phyloP scores from a whole-genome alignment of 1,140 invertebrate genomes.

The Penaeus vannamei region DNA sequence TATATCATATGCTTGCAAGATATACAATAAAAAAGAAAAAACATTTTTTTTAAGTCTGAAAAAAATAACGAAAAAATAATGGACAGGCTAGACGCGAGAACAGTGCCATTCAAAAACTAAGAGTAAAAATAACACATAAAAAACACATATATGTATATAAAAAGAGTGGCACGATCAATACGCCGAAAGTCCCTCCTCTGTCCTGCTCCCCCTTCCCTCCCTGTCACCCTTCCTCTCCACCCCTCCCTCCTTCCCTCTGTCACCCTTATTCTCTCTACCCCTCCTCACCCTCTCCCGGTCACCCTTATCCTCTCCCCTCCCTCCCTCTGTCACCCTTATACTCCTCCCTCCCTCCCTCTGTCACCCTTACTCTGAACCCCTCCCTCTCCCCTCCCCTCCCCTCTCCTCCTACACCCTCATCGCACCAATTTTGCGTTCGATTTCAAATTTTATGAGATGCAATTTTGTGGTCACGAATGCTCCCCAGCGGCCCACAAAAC shows the following conservation, averaged over 20 bases:
- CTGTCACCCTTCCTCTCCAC: not conserved
- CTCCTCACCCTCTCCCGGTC: no score
- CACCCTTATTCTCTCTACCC: not conserved
- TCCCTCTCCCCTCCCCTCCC: not conserved
- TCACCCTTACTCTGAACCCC: not conserved
- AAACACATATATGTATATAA: no score
- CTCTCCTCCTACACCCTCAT: not conserved
- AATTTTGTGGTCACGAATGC: conserved; percentile 36
- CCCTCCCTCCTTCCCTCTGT: conserved; percentile 16
- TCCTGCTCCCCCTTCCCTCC: not conserved
- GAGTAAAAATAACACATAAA: no score
- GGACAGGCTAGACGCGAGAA: no score
- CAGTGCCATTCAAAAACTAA: no score
- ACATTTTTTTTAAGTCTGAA: no score
- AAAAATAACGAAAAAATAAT: no score
- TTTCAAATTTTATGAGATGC: conserved; percentile 45
- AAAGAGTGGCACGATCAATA: no score
- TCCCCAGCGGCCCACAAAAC: not conserved
- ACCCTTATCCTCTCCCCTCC: not conserved
- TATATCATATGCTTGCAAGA: no score
- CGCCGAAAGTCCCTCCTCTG: no score
- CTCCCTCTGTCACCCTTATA: not conserved
- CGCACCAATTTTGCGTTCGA: conserved; percentile 46
- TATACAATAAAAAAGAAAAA: no score
- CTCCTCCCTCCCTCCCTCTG: not conserved